Conservation (phyloP, 2,888 invertebrate species). For the Acronicta psi region DNA sequence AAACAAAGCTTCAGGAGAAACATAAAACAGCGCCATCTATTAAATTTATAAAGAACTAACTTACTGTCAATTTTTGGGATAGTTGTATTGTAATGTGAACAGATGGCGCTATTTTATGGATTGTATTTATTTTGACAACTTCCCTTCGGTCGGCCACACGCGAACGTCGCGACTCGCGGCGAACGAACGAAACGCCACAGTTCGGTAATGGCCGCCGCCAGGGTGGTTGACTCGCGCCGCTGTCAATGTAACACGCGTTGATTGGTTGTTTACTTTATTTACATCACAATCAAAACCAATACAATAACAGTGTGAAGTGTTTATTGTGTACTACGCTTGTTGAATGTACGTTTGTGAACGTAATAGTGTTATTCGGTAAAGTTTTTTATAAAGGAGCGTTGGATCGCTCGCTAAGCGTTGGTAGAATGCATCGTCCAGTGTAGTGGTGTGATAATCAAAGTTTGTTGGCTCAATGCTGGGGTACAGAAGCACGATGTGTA, state of each 20-base stretch:
- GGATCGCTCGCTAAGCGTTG: constrained; percentile 76
- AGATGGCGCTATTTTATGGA: constrained; percentile 55
- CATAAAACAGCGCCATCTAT: constrained; percentile 31
- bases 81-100: not conserved
- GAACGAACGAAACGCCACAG: constrained; percentile 68
- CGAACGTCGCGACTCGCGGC: constrained; percentile 35
- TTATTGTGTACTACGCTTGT: constrained; percentile 60
- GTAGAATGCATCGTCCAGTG: constrained; percentile 80
- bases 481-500: constrained; percentile 88
- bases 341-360: constrained; percentile 53
- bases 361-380: constrained; percentile 67
- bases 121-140: constrained; percentile 61
- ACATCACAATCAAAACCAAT: constrained; percentile 74
- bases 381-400: constrained; percentile 69
- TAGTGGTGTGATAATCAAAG: constrained; percentile 82
- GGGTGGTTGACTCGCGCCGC: constrained; percentile 74
- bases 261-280: constrained; percentile 87
- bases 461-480: constrained; percentile 80
- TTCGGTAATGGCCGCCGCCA: constrained; percentile 87
- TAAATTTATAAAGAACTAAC: not conserved
- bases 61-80: accelerated
- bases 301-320: constrained; percentile 73
- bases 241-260: constrained; percentile 67
- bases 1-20: not conserved
- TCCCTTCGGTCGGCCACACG: constrained; percentile 56